Percentiles rank a stretch among this genome's conserved stretches.
These are phyloP conservation scores for Podarcis lilfordi DNA, from an alignment of 2,797 vertebrate species.

Conservation along the genomic window DNA sequence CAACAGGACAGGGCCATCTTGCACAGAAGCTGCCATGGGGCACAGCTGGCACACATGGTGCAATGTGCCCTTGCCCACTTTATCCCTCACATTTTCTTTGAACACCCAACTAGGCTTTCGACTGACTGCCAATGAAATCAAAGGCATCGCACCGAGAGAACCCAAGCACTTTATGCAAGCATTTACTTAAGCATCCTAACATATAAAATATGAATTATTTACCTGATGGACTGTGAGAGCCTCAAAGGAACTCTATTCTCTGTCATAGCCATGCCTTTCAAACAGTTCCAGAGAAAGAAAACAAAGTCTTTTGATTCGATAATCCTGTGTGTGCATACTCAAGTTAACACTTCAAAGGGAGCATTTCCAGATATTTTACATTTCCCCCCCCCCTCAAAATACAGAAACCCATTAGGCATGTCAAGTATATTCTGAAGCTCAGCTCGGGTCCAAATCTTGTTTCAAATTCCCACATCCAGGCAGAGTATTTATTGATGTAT, in stretches of 20 bases:
- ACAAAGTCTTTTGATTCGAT: constrained; percentile 29
- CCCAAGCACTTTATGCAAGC: constrained; percentile 33
- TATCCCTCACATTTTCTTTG: not conserved
- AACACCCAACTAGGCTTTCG: not conserved
- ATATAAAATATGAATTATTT: constrained; percentile 64
- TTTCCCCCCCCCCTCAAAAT: not conserved
- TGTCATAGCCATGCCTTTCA: constrained; percentile 46
- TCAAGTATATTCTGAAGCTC: not conserved
- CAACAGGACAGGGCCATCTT: too few species aligned
- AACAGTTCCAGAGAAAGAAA: not conserved
- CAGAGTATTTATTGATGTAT: not conserved
- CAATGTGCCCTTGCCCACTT: not conserved
- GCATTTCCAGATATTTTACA: not conserved
- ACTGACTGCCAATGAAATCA: not conserved
- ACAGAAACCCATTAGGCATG: rapidly evolving
- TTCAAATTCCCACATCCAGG: not conserved
- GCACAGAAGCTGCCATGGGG: too few species aligned
- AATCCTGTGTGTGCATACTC: constrained; percentile 5
- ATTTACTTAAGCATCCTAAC: constrained; percentile 45
- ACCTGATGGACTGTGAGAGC: constrained; percentile 39
- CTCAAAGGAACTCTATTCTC: constrained; percentile 46
- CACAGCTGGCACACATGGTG: too few species aligned
- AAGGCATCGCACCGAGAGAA: constrained; percentile 20
- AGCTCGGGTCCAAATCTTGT: rapidly evolving
- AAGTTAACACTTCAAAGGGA: constrained; percentile 25